A percentile compares a stretch with the other conserved stretches of the same genome.
Evolutionary conservation across 2,888 invertebrate species (phyloP).

Genomic region (Liopterus haemorrhoidalis): DNA sequence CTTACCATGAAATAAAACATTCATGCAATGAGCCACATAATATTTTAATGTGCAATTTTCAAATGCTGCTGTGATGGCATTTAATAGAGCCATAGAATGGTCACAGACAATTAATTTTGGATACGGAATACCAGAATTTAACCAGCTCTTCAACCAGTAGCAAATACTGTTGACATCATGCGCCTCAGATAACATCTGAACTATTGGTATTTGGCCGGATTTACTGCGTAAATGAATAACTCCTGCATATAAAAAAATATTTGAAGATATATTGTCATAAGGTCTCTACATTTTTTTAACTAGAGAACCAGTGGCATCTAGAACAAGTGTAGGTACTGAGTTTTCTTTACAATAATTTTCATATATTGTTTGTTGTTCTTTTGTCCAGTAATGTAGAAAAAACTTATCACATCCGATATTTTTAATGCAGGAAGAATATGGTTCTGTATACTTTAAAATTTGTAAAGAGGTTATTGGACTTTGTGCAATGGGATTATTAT

Average conservation of each 20-base stretch:
- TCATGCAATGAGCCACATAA: constrained; percentile 2
- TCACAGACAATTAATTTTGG: constrained; percentile 17
- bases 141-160: constrained; percentile 16
- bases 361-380: constrained; percentile 20
- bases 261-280: constrained; percentile 7
- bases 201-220: constrained; percentile 16
- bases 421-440: background rate
- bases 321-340: background rate
- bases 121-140: constrained; percentile 8
- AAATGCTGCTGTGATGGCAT: constrained; percentile 16
- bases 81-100: constrained; percentile 16
- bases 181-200: constrained; percentile 21
- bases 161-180: constrained; percentile 13
- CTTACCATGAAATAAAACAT: constrained; percentile 3
- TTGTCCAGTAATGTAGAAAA: constrained; percentile 17
- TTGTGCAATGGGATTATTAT: no score
- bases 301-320: constrained; percentile 21
- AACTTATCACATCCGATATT: constrained; percentile 14
- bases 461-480: constrained; percentile 4
- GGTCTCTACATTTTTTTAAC: constrained; percentile 16
- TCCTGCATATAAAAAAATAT: constrained; percentile 19
- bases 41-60: background rate
- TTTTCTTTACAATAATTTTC: constrained; percentile 13
- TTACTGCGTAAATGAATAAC: constrained; percentile 13
- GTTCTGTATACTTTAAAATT: no score